A percentile compares a stretch with the other conserved stretches of the same genome.
Conservation (phyloP, 2,888 invertebrate genomes). For the Osmoderma eremita region DNA sequence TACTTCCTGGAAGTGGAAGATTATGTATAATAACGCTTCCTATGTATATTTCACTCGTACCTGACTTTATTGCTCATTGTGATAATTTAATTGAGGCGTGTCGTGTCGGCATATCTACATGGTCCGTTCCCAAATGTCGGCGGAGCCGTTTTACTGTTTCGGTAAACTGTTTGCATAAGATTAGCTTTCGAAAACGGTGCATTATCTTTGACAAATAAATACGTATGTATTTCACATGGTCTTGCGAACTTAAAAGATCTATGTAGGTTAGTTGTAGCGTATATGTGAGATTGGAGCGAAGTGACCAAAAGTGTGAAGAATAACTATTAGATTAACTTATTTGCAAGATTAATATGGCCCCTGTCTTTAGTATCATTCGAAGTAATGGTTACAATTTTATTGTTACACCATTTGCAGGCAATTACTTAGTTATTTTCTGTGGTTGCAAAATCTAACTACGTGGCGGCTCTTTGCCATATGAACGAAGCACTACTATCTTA, state of each 20-base stretch:
- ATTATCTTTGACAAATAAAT: slow-evolving; percentile 17
- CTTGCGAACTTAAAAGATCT: not conserved
- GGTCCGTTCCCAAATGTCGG: slow-evolving; percentile 10
- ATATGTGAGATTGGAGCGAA: too few relatives aligned
- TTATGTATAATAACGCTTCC: slow-evolving; percentile 41
- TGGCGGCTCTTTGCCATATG: too few relatives aligned
- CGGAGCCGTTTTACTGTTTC: slow-evolving; percentile 14
- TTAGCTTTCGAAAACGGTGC: slow-evolving; percentile 2
- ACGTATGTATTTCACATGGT: slow-evolving; percentile 8
- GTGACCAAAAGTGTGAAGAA: too few relatives aligned
- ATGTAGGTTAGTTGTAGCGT: not conserved
- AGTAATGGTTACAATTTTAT: too few relatives aligned
- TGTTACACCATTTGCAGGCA: too few relatives aligned
- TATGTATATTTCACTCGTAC: slow-evolving; percentile 38
- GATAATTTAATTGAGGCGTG: slow-evolving; percentile 30
- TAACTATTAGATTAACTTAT: too few relatives aligned
- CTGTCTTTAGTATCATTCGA: too few relatives aligned
- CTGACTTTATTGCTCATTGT: slow-evolving; percentile 40
- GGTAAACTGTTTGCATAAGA: slow-evolving; percentile 24
- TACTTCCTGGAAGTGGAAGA: slow-evolving; percentile 47
- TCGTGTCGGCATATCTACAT: not conserved
- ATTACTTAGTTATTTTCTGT: too few relatives aligned
- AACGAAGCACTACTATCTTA: too few relatives aligned
- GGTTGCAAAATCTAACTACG: too few relatives aligned
- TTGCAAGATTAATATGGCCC: too few relatives aligned